Conservation (phyloP, 2,888 invertebrate genomes). For the Pyralis farinalis region DNA sequence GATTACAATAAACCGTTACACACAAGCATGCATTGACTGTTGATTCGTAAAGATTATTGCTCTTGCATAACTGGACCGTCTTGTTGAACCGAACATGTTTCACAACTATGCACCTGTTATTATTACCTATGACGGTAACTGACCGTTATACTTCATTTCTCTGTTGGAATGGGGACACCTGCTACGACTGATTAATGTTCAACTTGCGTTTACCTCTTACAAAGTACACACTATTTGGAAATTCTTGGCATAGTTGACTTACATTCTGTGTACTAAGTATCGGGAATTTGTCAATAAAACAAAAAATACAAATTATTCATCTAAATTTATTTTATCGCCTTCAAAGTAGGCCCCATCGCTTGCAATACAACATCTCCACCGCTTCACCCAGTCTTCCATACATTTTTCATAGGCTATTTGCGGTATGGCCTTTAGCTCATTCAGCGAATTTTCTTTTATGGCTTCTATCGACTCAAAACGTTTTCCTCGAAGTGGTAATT, state of each 20-base stretch:
- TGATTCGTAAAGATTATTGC: conserved; percentile 59
- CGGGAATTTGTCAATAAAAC: too few species aligned
- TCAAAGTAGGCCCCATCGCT: too few species aligned
- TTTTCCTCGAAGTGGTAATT: too few species aligned
- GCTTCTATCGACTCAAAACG: too few species aligned
- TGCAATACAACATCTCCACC: too few species aligned
- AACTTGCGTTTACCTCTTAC: neutral
- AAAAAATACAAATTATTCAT: too few species aligned
- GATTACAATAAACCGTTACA: conserved; percentile 66
- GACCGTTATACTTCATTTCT: conserved; percentile 43
- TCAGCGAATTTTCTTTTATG: too few species aligned
- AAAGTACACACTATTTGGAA: conserved; percentile 1
- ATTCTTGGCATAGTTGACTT: conserved; percentile 1
- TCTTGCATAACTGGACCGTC: conserved; percentile 64
- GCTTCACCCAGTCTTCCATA: too few species aligned
- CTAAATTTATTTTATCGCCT: too few species aligned
- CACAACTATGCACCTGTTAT: conserved; percentile 61
- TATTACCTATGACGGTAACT: conserved; percentile 36
- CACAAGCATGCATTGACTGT: conserved; percentile 59
- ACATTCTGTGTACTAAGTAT: too few species aligned
- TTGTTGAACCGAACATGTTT: conserved; percentile 54
- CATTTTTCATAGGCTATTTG: too few species aligned
- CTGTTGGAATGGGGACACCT: conserved; percentile 16
- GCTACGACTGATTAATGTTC: conserved; percentile 1
- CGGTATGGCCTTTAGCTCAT: too few species aligned